Percentiles rank a stretch among this genome's conserved stretches.
phyloP scores from a whole-genome alignment of 2,888 invertebrate genomes.

The Acronicta aceris region DNA sequence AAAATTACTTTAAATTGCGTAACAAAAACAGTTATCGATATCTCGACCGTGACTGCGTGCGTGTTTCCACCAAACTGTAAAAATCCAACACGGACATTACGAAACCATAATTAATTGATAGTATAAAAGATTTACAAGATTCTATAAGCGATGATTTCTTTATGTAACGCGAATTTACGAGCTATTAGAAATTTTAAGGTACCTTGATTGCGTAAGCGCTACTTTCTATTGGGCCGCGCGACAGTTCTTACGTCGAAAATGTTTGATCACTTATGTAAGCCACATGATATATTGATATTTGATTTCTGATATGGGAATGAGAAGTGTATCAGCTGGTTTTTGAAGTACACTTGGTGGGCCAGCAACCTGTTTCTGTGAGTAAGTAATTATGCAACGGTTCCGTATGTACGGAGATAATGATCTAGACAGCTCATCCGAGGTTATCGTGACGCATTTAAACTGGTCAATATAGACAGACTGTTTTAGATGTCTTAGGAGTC shows the following conservation, averaged over 20 bases:
- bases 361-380: constrained; percentile 3
- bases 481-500: neutral
- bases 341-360: constrained; percentile 4
- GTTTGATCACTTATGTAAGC: constrained; percentile 59
- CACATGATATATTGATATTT: constrained; percentile 47
- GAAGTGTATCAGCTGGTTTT: constrained; percentile 27
- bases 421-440: neutral
- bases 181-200: constrained; percentile 68
- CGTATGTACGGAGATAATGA: neutral
- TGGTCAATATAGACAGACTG: neutral
- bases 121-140: constrained; percentile 57
- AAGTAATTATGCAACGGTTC: constrained; percentile 3
- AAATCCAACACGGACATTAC: constrained; percentile 33
- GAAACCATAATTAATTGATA: constrained; percentile 56
- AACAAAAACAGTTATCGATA: constrained; percentile 39
- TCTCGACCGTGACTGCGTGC: constrained; percentile 40
- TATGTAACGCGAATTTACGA: constrained; percentile 67
- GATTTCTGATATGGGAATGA: constrained; percentile 26
- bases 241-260: constrained; percentile 57
- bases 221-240: constrained; percentile 66
- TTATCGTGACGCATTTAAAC: constrained; percentile 1
- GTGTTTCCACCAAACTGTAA: constrained; percentile 30
- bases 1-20: constrained; percentile 25
- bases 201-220: constrained; percentile 62
- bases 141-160: constrained; percentile 59